Percentiles rank a stretch among this genome's conserved stretches.
phyloP scores from a whole-genome alignment of 2,113 vertebrate species.

The Probosciger aterrimus region DNA sequence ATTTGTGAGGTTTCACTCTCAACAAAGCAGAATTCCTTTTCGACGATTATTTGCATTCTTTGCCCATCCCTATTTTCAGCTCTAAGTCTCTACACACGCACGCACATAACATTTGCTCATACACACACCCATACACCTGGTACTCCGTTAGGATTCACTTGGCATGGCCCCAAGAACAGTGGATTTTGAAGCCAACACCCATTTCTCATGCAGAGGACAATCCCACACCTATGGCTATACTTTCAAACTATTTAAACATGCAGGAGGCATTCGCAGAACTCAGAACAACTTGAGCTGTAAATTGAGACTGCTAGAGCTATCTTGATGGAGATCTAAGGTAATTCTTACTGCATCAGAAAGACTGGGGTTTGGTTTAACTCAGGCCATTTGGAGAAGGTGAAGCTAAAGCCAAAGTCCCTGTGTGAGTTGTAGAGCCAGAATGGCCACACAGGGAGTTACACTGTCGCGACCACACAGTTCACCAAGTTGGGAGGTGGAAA shows the following conservation, averaged over 20 bases:
- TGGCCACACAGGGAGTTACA: neutral
- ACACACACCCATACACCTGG: slow-evolving; percentile 28
- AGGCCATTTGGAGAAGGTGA: neutral
- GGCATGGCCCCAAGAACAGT: neutral
- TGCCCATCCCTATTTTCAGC: slow-evolving; percentile 24
- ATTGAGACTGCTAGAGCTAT: neutral
- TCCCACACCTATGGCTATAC: slow-evolving; percentile 57
- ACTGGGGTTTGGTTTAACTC: neutral
- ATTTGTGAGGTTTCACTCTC: neutral
- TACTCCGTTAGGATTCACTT: neutral
- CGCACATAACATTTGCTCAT: neutral
- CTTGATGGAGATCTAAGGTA: neutral
- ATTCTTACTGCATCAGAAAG: neutral
- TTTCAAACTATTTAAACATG: neutral
- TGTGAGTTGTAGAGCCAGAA: neutral
- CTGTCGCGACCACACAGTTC: neutral
- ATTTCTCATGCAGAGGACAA: slow-evolving; percentile 30
- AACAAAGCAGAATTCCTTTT: neutral
- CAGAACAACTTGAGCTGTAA: neutral
- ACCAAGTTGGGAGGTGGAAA: neutral
- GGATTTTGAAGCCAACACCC: slow-evolving; percentile 40
- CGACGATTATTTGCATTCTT: neutral
- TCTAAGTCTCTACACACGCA: slow-evolving; percentile 6
- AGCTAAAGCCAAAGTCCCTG: neutral
- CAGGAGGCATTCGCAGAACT: neutral